These are phyloP conservation scores for Chloebia gouldiae DNA, from an alignment of 2,113 vertebrate species.

Conservation along the genomic window DNA sequence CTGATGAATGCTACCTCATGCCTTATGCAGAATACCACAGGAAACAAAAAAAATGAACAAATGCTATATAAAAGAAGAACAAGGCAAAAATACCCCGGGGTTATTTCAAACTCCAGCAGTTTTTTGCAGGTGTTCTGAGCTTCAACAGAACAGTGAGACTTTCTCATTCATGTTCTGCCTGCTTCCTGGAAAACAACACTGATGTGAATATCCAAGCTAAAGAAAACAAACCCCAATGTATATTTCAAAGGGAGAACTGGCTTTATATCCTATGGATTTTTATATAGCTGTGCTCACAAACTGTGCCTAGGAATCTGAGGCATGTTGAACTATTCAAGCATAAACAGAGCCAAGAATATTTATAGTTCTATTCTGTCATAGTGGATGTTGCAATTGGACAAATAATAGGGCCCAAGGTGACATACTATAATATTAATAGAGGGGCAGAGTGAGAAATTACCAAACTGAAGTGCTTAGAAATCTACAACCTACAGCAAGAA, in stretches of 20 bases:
- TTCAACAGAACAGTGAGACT: slow-evolving; percentile 37
- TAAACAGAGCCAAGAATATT: slow-evolving; percentile 57
- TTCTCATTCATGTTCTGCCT: slow-evolving; percentile 47
- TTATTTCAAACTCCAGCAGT: slow-evolving; percentile 38
- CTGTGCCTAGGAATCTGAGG: slow-evolving; percentile 13
- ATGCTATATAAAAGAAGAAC: not conserved
- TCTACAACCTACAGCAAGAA: not conserved
- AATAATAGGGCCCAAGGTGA: slow-evolving; percentile 48
- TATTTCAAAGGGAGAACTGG: slow-evolving; percentile 35
- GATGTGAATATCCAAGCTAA: slow-evolving; percentile 21
- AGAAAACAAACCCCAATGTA: slow-evolving; percentile 20
- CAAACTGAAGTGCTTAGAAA: not conserved
- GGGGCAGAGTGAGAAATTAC: slow-evolving; percentile 12
- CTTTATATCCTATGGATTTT: slow-evolving; percentile 34
- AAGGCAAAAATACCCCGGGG: slow-evolving; percentile 5
- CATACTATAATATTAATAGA: slow-evolving; percentile 46
- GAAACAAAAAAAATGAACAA: not conserved
- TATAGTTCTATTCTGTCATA: slow-evolving; percentile 46
- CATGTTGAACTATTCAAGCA: slow-evolving; percentile 45
- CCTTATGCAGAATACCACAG: not conserved
- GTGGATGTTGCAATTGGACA: not conserved
- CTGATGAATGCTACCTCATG: not conserved
- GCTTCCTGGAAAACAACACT: slow-evolving; percentile 24
- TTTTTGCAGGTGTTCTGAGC: slow-evolving; percentile 49
- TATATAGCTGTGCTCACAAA: slow-evolving; percentile 29